phyloP scores from a whole-genome alignment of 2,888 invertebrate species.

The Timema cristinae region DNA sequence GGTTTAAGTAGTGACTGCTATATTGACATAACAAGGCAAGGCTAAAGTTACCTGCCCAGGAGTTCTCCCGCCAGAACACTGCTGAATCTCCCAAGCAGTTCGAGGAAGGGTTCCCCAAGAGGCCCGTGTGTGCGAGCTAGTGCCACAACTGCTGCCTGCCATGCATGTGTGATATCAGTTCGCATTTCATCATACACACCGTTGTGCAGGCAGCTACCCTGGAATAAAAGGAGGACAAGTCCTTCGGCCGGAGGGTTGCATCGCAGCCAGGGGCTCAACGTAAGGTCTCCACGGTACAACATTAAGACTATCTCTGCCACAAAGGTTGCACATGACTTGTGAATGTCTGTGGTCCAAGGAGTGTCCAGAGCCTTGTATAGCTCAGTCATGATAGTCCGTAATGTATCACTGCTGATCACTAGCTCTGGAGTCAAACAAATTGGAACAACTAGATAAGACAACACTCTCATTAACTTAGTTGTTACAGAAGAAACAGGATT shows the following conservation, averaged over 20 bases:
- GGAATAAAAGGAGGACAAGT: constrained; percentile 48
- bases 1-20: too few relatives aligned
- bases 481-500: too few relatives aligned
- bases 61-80: constrained; percentile 41
- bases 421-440: constrained; percentile 43
- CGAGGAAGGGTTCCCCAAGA: constrained; percentile 35
- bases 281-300: constrained; percentile 10
- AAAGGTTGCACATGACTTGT: constrained; percentile 10
- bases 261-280: not conserved
- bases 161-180: constrained; percentile 54
- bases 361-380: constrained; percentile 42
- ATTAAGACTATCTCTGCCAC: constrained; percentile 7
- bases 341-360: not conserved
- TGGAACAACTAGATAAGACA: not conserved
- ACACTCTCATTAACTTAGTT: constrained; percentile 4
- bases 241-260: constrained; percentile 31
- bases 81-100: constrained; percentile 41
- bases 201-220: constrained; percentile 45
- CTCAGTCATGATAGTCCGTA: constrained; percentile 44
- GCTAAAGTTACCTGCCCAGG: constrained; percentile 32
- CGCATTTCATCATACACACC: constrained; percentile 48
- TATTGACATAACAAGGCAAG: too few relatives aligned
- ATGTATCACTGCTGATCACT: constrained; percentile 44
- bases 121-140: constrained; percentile 32
- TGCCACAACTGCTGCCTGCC: constrained; percentile 53